Evolutionary conservation across 2,113 vertebrate genomes (phyloP), one percentile per base, ranked within the genome.

Genomic region (Oxyura jamaicensis): DNA sequence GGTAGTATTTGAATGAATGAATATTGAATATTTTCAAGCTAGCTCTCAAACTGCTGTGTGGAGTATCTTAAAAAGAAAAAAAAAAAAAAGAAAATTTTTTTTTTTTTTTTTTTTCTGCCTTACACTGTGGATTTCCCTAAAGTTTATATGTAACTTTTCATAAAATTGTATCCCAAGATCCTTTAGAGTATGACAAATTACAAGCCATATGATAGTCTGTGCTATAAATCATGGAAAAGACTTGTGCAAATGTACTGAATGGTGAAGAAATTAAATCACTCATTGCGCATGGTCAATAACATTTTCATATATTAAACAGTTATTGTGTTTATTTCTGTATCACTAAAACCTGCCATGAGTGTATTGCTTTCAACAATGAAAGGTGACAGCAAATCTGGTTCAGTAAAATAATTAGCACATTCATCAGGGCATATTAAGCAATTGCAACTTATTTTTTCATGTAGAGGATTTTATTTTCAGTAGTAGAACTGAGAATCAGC

Each of bases 391-490:
- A 93, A 53, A 80, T 78, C 63, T 95, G 31, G 69, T 88, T 88
- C 28, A 88, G 41, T 16, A 1, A 84, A 95, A 91, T 91, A 89
- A 94, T 97, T 95, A 92, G 65, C 28, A 73, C 69, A 59, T 87
- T 96, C 65, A 93, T 91, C 46, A 73, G 93, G 76, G 68, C 72
- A 60, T 90, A 80, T 92, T 95, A 94, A 86, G 26, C 44, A 90
- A 79, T 90, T 95, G 19, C 31, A 93, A 86, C 89, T 89, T 92
- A 78, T 89, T 95, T 94, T 75, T 95, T 75, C 68, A 35, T 80
- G 21, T 83, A 36, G 26, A 73, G 25, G 12, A 19, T 39, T 90
- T 91, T 90, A 91, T 83, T 80, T 78, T 53, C 66, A 22, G 48
- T 60, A 13, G 55, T 92, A 60, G 48, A 83, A 56, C 36, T 65